phyloP scores from a whole-genome alignment of 2,113 vertebrate species.

The Gracilinanus agilis region DNA sequence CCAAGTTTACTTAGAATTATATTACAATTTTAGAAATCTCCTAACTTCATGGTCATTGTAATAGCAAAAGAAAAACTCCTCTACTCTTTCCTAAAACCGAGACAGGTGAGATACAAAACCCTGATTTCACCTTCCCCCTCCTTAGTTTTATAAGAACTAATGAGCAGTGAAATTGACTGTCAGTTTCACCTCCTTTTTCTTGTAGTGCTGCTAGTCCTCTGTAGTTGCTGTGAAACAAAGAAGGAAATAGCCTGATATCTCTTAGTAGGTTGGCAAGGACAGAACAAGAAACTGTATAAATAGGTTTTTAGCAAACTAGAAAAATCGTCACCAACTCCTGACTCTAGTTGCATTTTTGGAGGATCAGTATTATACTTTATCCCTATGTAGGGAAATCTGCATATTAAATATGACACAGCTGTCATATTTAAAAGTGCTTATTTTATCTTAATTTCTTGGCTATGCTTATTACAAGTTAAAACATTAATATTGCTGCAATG shows the following conservation, averaged over 20 bases:
- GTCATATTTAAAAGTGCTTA: slow-evolving; percentile 37
- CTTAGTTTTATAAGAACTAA: background rate
- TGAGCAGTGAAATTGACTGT: background rate
- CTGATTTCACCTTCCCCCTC: background rate
- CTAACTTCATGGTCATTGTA: background rate
- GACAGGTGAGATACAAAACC: background rate
- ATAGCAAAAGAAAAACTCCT: background rate
- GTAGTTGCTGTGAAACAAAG: background rate
- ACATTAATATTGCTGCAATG: background rate
- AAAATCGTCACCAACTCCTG: background rate
- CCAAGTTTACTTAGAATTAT: slow-evolving; percentile 18
- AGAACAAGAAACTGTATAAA: slow-evolving; percentile 35
- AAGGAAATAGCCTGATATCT: background rate
- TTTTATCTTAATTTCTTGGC: background rate
- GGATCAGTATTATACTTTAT: background rate
- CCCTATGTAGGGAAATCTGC: slow-evolving; percentile 22
- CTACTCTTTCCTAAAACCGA: slow-evolving; percentile 19
- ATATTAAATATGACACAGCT: slow-evolving; percentile 31
- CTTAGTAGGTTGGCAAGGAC: background rate
- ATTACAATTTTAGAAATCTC: background rate
- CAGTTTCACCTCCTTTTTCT: background rate
- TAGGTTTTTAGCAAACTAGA: slow-evolving; percentile 17
- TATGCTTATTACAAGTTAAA: background rate
- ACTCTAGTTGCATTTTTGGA: slow-evolving; percentile 35
- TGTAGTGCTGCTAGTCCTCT: slow-evolving; percentile 6